A percentile compares a stretch with the other conserved stretches of the same genome.
Conservation (phyloP, 2,888 invertebrate genomes). For the Dasysyrphus albostriatus region DNA sequence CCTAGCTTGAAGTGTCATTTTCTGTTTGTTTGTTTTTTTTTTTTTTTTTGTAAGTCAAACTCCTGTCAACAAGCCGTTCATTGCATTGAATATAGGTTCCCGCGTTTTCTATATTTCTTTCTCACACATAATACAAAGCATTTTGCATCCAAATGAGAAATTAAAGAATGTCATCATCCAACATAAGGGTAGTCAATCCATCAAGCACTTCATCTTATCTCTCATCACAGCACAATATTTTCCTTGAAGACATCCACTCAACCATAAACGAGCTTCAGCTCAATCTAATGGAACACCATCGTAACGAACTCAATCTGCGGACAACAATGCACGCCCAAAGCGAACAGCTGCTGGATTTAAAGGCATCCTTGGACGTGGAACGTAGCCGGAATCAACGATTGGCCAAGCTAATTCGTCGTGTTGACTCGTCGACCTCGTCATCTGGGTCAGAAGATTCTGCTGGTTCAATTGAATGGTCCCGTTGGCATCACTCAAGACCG, state of each 20-base stretch:
- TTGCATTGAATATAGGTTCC: conserved; percentile 17
- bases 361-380: conserved; percentile 79
- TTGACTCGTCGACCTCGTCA: conserved; percentile 78
- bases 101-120: conserved; percentile 36
- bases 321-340: conserved; percentile 79
- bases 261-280: conserved; percentile 80
- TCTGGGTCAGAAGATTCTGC: conserved; percentile 68
- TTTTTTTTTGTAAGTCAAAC: conserved; percentile 15
- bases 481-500: conserved; percentile 70
- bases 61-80: conserved; percentile 2
- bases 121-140: neutral
- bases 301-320: conserved; percentile 79
- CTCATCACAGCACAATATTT: conserved; percentile 22
- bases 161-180: conserved; percentile 65
- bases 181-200: conserved; percentile 21
- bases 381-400: conserved; percentile 80
- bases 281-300: conserved; percentile 80
- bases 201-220: conserved; percentile 33
- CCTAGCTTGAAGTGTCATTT: neutral
- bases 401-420: conserved; percentile 79
- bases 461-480: conserved; percentile 58
- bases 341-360: conserved; percentile 78
- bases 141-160: conserved; percentile 50
- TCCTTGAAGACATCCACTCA: conserved; percentile 73
- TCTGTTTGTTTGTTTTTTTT: neutral